Evolutionary conservation across 2,888 invertebrate species (phyloP), one percentile per base, ranked within the genome.

Genomic region (Tetragonula carbonaria): DNA sequence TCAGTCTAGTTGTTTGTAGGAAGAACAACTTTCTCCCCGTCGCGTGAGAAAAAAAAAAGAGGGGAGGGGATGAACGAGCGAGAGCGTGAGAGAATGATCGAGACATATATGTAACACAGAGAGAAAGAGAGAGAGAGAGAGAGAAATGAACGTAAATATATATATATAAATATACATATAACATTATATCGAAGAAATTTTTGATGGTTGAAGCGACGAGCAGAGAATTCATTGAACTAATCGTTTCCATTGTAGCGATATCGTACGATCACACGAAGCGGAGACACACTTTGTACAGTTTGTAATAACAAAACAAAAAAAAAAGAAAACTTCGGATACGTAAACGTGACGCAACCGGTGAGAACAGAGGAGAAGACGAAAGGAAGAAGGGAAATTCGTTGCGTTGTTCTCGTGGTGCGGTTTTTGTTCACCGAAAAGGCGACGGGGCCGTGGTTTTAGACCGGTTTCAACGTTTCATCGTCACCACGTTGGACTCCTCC

Each of bases 221-320:
- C 45, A 66, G 77, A 59, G 66, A 79, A 82, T 70, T 83, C 82
- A 78, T 78, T 79, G 73, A 80, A 74, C 74, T 87, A 88, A 80
- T 77, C 86, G 79, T 80, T 79, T 76, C 72, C 86, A 79, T 80
- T 55, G 78, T 88, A 87, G 80, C 74, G 73, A 68, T 85, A 84
- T 62, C 16, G 74, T 74, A 53, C 62, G 77, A 63, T 38, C 53
- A 70, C 77, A 65, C 57, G 77, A 74, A 18, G 65, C 38, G 38
- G 21, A 45, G 45, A 80, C 66, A 83, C 75, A 87, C 85, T 88
- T 89, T 89, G 87, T 89, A 89, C 88, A 88, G 87, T 88, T 88
- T 89, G 87, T 89, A 89, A 87, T 87, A 89, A 89, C 73, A 50
- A 76, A 45, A 8, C 1, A 45, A 38, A 38, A 38, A 8, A 8